These are phyloP conservation scores for Drosophila grimshawi DNA, from an alignment of 1,140 invertebrate species.

Conservation along the genomic window DNA sequence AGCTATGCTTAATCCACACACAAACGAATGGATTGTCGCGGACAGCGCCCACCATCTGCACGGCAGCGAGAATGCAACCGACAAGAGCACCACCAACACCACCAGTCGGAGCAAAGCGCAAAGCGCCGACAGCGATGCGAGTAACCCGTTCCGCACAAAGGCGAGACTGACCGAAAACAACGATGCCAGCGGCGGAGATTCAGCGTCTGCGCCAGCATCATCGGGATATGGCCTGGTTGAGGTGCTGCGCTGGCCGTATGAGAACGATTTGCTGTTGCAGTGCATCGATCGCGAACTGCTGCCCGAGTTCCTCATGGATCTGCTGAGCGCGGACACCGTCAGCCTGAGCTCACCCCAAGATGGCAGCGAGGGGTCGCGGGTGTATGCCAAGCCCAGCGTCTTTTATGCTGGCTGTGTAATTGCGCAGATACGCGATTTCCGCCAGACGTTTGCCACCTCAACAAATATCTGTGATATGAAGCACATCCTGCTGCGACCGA, in stretches of 20 bases:
- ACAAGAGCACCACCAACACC: slow-evolving; percentile 40
- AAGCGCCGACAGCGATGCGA: slow-evolving; percentile 26
- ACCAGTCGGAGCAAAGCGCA: slow-evolving; percentile 58
- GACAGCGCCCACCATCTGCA: slow-evolving; percentile 22
- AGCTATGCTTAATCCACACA: slow-evolving; percentile 58
- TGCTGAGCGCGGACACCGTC: slow-evolving; percentile 90
- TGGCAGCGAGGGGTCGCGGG: slow-evolving; percentile 66
- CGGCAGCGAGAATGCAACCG: slow-evolving; percentile 27
- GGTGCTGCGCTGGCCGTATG: slow-evolving; percentile 91
- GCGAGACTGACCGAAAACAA: slow-evolving; percentile 28
- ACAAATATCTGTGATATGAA: slow-evolving; percentile 90
- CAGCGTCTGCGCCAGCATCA: slow-evolving; percentile 12
- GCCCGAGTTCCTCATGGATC: slow-evolving; percentile 93
- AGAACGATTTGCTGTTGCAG: slow-evolving; percentile 90
- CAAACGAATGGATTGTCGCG: slow-evolving; percentile 61
- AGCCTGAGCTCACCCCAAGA: slow-evolving; percentile 66
- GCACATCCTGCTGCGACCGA: slow-evolving; percentile 95
- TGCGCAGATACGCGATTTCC: slow-evolving; percentile 94
- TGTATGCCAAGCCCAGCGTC: slow-evolving; percentile 87
- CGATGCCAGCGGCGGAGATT: slow-evolving; percentile 10
- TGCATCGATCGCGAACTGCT: slow-evolving; percentile 94
- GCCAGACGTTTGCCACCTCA: slow-evolving; percentile 89
- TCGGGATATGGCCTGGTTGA: slow-evolving; percentile 88
- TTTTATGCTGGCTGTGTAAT: slow-evolving; percentile 97
- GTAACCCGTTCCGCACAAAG: slow-evolving; percentile 38